phyloP scores from a whole-genome alignment of 2,888 invertebrate genomes.

The Sympetrum striolatum region DNA sequence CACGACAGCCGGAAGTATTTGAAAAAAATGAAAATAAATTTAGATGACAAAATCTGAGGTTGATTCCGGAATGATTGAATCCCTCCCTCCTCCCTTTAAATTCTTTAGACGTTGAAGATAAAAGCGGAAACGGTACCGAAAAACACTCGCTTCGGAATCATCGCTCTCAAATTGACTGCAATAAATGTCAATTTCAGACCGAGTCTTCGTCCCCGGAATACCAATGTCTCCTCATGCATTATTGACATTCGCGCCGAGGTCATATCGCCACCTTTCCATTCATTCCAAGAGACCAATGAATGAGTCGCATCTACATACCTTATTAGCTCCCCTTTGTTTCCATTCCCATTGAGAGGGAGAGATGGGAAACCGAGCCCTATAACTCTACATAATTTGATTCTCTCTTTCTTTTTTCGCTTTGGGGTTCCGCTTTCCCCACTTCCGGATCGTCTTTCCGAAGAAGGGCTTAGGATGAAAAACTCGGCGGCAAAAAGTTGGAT shows the following conservation, averaged over 20 bases:
- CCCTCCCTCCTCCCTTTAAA: too few species aligned
- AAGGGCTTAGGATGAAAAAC: neutral
- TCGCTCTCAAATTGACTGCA: too few species aligned
- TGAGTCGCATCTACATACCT: neutral
- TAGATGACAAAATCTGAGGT: too few species aligned
- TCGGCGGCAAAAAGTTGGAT: neutral
- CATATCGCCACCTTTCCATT: neutral
- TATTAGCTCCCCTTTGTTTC: neutral
- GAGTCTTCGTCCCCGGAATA: neutral
- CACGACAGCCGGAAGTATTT: too few species aligned
- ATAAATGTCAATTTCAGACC: too few species aligned
- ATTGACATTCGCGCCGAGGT: neutral
- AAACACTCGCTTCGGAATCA: too few species aligned
- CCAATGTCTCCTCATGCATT: neutral
- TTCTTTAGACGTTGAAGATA: too few species aligned
- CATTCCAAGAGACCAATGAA: neutral
- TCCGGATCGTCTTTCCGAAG: neutral
- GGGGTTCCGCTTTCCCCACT: neutral
- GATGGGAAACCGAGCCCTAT: neutral
- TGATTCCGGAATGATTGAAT: too few species aligned
- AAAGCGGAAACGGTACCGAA: too few species aligned
- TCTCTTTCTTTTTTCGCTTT: neutral
- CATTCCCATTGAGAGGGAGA: neutral
- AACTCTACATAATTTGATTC: neutral
- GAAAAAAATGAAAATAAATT: too few species aligned